phyloP scores from a whole-genome alignment of 2,888 invertebrate species.

The Chaitophorus viminalis region DNA sequence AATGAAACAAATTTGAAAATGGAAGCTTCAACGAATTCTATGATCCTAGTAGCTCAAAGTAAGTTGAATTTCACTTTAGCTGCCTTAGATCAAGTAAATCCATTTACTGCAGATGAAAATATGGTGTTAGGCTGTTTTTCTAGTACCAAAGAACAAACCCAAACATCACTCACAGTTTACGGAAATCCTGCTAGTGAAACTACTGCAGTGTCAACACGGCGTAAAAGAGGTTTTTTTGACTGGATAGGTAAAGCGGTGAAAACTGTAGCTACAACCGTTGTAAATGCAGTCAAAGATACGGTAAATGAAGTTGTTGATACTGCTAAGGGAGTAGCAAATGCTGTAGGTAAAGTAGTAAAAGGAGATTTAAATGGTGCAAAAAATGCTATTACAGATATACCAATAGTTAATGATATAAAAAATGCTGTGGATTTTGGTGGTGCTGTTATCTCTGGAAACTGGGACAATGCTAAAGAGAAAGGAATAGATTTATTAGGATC shows the following conservation, averaged over 20 bases:
- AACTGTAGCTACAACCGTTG: constrained; percentile 43
- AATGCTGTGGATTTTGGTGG: constrained; percentile 56
- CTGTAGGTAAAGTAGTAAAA: constrained; percentile 59
- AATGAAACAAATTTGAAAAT: background rate
- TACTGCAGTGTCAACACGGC: constrained; percentile 1
- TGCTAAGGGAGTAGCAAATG: constrained; percentile 54
- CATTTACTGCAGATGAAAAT: constrained; percentile 39
- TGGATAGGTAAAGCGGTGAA: constrained; percentile 47
- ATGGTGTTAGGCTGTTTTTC: constrained; percentile 52
- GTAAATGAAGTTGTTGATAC: constrained; percentile 60
- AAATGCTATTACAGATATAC: constrained; percentile 56
- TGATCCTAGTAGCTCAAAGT: constrained; percentile 18
- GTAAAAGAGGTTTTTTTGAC: constrained; percentile 59
- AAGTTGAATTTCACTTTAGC: background rate
- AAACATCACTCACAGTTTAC: constrained; percentile 56
- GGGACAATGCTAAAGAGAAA: constrained; percentile 59
- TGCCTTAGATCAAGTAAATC: constrained; percentile 39
- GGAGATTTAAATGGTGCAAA: constrained; percentile 61
- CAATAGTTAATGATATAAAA: constrained; percentile 61
- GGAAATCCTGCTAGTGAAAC: constrained; percentile 22
- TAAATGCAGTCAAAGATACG: constrained; percentile 56
- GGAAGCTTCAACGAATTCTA: background rate
- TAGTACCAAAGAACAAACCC: constrained; percentile 52
- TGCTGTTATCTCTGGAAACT: constrained; percentile 60
- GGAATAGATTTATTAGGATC: constrained; percentile 53